These are phyloP conservation scores for Microtus oregoni DNA, from an alignment of 2,113 vertebrate species.

Conservation along the genomic window DNA sequence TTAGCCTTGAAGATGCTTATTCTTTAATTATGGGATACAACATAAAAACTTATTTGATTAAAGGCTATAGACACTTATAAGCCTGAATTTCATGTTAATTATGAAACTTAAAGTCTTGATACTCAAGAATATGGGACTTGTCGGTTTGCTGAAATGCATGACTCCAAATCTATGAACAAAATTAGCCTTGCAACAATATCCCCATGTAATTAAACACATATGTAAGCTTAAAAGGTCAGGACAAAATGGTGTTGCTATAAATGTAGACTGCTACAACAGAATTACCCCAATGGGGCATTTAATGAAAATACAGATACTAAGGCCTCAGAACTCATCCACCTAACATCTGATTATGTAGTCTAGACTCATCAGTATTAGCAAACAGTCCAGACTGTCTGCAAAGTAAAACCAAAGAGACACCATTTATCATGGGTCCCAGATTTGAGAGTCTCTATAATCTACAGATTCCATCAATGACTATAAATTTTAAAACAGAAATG, in stretches of 20 bases:
- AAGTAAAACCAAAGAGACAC: not conserved
- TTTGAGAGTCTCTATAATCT: not conserved
- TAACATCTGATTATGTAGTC: not conserved
- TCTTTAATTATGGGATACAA: not conserved
- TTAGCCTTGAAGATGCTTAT: not conserved
- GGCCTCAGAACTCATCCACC: not conserved
- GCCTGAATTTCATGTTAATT: not conserved
- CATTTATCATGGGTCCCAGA: not conserved
- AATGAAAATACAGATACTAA: not conserved
- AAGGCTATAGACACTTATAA: not conserved
- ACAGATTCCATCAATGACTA: not conserved
- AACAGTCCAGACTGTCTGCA: not conserved
- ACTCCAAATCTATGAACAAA: not conserved
- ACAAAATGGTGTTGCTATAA: not conserved
- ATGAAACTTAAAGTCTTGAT: not conserved
- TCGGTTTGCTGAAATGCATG: not conserved
- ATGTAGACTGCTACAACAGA: not conserved
- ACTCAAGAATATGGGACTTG: not conserved
- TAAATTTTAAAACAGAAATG: conserved; percentile 51
- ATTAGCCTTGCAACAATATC: not conserved
- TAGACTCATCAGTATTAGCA: not conserved
- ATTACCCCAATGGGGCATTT: not conserved
- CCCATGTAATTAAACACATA: not conserved
- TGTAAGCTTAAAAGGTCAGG: not conserved
- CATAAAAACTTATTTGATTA: not conserved